These are phyloP conservation scores for Channa argus DNA, from an alignment of 2,113 vertebrate genomes.

Conservation along the genomic window DNA sequence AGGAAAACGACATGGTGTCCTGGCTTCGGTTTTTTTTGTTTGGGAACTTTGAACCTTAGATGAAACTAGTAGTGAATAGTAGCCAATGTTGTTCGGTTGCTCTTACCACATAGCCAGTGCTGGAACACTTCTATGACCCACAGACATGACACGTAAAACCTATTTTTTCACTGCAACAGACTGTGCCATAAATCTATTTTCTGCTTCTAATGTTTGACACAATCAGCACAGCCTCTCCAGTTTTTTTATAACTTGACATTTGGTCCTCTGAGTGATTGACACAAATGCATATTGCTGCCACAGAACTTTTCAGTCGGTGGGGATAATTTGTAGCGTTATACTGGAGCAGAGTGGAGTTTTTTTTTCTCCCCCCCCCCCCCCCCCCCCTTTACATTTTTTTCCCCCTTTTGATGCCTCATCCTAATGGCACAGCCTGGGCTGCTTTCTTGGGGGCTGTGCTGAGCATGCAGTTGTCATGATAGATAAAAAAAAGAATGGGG, in stretches of 20 bases:
- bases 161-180: constrained; percentile 44
- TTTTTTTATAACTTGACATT: constrained; percentile 54
- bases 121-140: constrained; percentile 5
- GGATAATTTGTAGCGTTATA: constrained; percentile 52
- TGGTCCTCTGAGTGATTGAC: constrained; percentile 60
- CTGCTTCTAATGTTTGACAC: constrained; percentile 58
- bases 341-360: constrained; percentile 30
- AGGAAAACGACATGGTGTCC: too few relatives aligned
- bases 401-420: constrained; percentile 66
- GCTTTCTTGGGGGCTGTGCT: constrained; percentile 66
- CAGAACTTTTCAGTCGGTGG: constrained; percentile 46
- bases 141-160: constrained; percentile 1
- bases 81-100: background rate
- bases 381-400: constrained; percentile 23
- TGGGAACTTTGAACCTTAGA: background rate
- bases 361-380: background rate
- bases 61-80: constrained; percentile 1
- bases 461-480: constrained; percentile 79
- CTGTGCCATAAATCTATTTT: constrained; percentile 47
- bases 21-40: too few relatives aligned
- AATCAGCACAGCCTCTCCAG: constrained; percentile 57
- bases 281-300: constrained; percentile 58
- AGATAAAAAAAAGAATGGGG: constrained; percentile 72
- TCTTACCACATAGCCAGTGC: constrained; percentile 7
- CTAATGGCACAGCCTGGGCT: constrained; percentile 67